Conservation (phyloP, 2,113 vertebrate genomes). For the Argyrosomus japonicus region DNA sequence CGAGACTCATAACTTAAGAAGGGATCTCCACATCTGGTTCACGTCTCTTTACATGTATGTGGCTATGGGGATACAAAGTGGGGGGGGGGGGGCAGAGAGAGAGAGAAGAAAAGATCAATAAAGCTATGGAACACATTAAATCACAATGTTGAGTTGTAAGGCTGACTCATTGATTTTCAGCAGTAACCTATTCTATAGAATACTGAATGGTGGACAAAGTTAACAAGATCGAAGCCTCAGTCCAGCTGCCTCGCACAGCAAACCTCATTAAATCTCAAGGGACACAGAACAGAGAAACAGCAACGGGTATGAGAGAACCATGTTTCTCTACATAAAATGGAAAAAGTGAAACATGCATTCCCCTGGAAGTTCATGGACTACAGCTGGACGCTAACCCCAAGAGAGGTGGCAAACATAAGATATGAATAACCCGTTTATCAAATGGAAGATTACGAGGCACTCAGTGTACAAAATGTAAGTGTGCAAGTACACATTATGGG, state of each 20-base stretch:
- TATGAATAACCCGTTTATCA: conserved; percentile 30
- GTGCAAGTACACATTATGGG: conserved; percentile 3
- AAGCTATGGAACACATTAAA: conserved; percentile 61
- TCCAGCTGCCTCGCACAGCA: conserved; percentile 33
- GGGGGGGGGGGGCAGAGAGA: background rate
- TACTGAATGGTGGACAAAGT: conserved; percentile 63
- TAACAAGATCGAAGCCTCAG: conserved; percentile 58
- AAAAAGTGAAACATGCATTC: conserved; percentile 22
- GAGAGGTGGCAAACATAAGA: conserved; percentile 13
- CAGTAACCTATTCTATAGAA: conserved; percentile 47
- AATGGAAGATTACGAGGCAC: conserved; percentile 9
- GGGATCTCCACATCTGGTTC: conserved; percentile 15
- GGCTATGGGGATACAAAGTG: background rate
- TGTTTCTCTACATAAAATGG: conserved; percentile 26
- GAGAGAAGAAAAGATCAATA: conserved; percentile 57
- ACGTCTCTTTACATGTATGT: conserved; percentile 12
- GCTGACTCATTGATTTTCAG: conserved; percentile 67
- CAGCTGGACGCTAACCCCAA: background rate
- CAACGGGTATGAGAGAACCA: conserved; percentile 1
- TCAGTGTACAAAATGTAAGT: background rate
- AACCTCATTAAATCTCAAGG: conserved; percentile 54
- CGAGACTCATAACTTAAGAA: background rate
- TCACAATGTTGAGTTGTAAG: conserved; percentile 60
- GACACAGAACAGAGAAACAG: conserved; percentile 17
- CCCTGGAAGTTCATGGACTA: conserved; percentile 4